Conservation (phyloP, 2,888 invertebrate genomes). For the Epinotia bilunana region DNA sequence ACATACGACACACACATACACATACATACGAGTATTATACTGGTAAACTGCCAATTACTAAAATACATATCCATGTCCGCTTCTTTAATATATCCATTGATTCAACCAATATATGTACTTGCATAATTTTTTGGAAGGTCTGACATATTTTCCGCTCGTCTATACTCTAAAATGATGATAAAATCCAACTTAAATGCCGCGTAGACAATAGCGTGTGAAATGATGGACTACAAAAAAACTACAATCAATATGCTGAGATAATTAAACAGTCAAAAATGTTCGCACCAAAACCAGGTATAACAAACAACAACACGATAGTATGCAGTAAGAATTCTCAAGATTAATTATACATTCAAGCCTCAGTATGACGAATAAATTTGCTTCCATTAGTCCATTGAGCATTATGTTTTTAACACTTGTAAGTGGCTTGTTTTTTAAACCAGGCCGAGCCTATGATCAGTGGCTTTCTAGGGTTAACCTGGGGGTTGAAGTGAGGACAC, state of each 20-base stretch:
- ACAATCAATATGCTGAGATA: conserved; percentile 2
- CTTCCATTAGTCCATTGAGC: conserved; percentile 55
- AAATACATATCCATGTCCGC: no score
- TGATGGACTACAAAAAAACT: background rate
- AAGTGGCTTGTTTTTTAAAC: conserved; percentile 34
- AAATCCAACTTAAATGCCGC: background rate
- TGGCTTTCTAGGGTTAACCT: background rate
- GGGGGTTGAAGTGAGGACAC: no score
- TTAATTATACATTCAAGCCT: conserved; percentile 64
- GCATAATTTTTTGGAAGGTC: background rate
- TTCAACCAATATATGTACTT: no score
- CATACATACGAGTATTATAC: no score
- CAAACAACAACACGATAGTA: conserved; percentile 8
- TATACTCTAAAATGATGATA: background rate
- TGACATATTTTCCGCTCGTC: background rate
- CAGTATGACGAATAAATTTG: conserved; percentile 67
- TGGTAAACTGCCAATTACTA: no score
- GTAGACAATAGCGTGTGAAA: background rate
- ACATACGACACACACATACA: no score
- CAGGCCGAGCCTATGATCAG: background rate
- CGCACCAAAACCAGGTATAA: conserved; percentile 7
- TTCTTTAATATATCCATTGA: no score
- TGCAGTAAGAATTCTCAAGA: conserved; percentile 44
- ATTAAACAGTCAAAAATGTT: conserved; percentile 8
- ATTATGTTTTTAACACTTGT: conserved; percentile 51